Base-by-base conservation (phyloP, 2,113 vertebrate genomes). In the rabbit (Oryctolagus cuniculus) region DNA sequence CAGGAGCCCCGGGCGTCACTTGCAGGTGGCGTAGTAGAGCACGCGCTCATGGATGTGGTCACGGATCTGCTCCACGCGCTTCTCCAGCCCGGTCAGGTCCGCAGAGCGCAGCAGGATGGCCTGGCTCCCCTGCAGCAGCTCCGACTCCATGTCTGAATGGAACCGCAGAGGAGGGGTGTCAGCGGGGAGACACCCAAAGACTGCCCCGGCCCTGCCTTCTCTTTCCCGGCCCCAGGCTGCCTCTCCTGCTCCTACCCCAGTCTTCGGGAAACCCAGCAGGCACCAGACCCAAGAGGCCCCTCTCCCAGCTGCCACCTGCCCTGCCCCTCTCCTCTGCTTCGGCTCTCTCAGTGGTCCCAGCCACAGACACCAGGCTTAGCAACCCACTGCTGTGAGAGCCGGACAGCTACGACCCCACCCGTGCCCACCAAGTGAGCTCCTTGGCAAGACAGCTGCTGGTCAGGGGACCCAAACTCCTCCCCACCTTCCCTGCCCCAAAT, bases 71-170 rank as follows among this genome's bases (percentile, higher is more conserved):
- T 98, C 95, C 88, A 99, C 98, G 10, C 21, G 84, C 63, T 95
- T 91, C 64, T 99, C 99, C 58, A 99, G 98, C 38, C 98, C 99
- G 0, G 75, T 88, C 34, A 99, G 98, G 86, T 66, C 97, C 0
- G 95, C 87, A 0, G 98, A 98, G 96, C 99, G 99, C 64, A 98
- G 89, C 66, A 98, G 0, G 64, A 99, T 94, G 49, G 98, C 98
- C 11, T 97, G 79, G 95, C 98, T 98, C 24, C 99, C 98, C 17
- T 1, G 15, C 69, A 93, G 97, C 87, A 99, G 97, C 86, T 99
- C 98, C 0, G 11, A 97, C 91, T 99, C 98, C 87, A 99, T 98
- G 94, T 98, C 99, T 99, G 96, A 87, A 96, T 34, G 25, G 61
- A 66, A 93, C n/a, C 80, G 78, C 36, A 89, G 44, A 70, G 0